A percentile compares a stretch with the other conserved stretches of the same genome.
phyloP scores from a whole-genome alignment of 2,888 invertebrate genomes.

The Bedellia somnulentella region DNA sequence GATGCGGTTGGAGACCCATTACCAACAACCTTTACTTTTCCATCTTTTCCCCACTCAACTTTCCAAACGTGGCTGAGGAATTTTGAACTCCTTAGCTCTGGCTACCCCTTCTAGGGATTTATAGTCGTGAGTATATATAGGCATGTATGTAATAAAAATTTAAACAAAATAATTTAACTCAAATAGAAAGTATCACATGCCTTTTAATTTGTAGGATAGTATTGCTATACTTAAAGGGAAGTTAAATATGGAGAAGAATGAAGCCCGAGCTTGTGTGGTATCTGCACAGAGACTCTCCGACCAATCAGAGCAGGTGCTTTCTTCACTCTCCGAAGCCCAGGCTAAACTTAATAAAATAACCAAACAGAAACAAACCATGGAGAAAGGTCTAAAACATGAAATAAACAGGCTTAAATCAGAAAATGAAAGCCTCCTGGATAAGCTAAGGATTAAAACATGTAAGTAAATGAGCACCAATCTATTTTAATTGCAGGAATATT shows the following conservation, averaged over 20 bases:
- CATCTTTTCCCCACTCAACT: too few species aligned
- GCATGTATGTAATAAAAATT: too few species aligned
- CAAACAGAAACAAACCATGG: conserved; percentile 39
- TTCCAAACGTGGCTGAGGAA: too few species aligned
- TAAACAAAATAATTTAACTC: too few species aligned
- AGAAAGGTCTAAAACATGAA: conserved; percentile 33
- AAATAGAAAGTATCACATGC: too few species aligned
- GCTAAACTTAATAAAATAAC: conserved; percentile 27
- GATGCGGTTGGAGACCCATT: too few species aligned
- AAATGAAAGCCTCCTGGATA: conserved; percentile 38
- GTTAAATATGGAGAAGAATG: conserved; percentile 33
- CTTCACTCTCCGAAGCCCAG: conserved; percentile 25
- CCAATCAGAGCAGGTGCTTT: conserved; percentile 31
- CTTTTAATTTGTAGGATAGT: too few species aligned
- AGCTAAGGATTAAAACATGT: conserved; percentile 34
- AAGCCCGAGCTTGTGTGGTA: conserved; percentile 42
- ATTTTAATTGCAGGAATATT: neutral
- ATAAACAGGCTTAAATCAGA: conserved; percentile 32
- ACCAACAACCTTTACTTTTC: too few species aligned
- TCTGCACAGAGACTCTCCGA: conserved; percentile 42
- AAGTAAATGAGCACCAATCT: conserved; percentile 8
- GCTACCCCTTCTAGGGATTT: too few species aligned
- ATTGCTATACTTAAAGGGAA: too few species aligned
- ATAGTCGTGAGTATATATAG: too few species aligned
- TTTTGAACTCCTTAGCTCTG: too few species aligned